Evolutionary conservation across 2,113 vertebrate species (phyloP), one percentile per base, ranked within the genome.

Genomic region (Epinephelus moara): DNA sequence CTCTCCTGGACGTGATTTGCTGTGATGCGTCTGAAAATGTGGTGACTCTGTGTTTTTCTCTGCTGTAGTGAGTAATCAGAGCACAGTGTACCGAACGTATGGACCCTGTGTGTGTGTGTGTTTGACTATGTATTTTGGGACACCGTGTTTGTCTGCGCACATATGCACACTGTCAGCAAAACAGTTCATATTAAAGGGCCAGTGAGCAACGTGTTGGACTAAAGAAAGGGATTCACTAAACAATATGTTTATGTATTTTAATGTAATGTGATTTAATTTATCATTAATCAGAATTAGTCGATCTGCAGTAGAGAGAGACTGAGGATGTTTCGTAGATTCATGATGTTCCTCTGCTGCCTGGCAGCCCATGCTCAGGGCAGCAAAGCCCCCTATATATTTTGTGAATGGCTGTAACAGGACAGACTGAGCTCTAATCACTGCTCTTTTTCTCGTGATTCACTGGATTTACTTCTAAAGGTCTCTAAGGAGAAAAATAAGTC

Each of bases 21-120:
- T 78, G 79, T 70, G 85, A 88, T 83, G 70, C 27, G 53, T 71
- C 75, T 75, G 50, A 55, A 81, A 61, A 80, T 82, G 73, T 67
- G 81, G 76, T 71, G 70, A 59, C 18, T 64, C 33, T 7, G 19
- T 15, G 33, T 70, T 84, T 69, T 64, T 59, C 61, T 78, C 50
- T 21, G 66, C 57, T 80, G 63, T 12, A 59, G 66, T 69, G 45
- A 30, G 42, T 67, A 72, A 70, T 70, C 33, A 6, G 56, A 64
- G 27, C 25, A 4, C 10, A 18, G 49, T 21, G 23, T 67, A 47
- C 40, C 13, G 40, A 75, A 75, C 6, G 40, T n/a, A 70, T 63
- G 52, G 69, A 40, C 11, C 17, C 3, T 59, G 60, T 23, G n/a
- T 68, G 23, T 64, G 49, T 76, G 49, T 76, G 53, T 59, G 66